Conservation (phyloP, 2,888 invertebrate species). For the Eucera pruinosa region DNA sequence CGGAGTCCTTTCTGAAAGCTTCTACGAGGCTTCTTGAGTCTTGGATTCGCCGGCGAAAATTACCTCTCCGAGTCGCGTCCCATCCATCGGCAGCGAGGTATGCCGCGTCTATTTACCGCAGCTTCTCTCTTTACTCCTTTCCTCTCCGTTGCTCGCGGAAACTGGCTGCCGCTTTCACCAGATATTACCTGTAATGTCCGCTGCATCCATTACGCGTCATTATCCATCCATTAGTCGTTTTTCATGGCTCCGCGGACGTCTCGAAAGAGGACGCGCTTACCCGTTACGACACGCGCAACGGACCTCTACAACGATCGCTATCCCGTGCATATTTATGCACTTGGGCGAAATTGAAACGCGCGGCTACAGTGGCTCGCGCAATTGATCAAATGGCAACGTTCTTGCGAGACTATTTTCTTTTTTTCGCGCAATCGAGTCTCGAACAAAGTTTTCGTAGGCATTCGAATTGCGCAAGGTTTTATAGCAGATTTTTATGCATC, state of each 20-base stretch:
- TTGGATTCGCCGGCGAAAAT: slow-evolving; percentile 53
- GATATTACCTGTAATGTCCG: slow-evolving; percentile 65
- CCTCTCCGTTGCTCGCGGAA: slow-evolving; percentile 18
- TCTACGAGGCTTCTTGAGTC: slow-evolving; percentile 37
- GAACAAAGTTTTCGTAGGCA: too few species aligned
- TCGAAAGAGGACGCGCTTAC: slow-evolving; percentile 44
- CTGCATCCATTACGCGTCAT: slow-evolving; percentile 70
- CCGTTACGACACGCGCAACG: slow-evolving; percentile 23
- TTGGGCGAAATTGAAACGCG: too few species aligned
- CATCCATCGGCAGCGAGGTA: slow-evolving; percentile 59
- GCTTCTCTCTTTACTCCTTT: background rate
- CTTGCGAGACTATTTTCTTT: too few species aligned
- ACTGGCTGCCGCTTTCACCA: slow-evolving; percentile 59
- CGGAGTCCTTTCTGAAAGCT: slow-evolving; percentile 39
- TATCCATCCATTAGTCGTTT: slow-evolving; percentile 74
- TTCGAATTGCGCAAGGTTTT: too few species aligned
- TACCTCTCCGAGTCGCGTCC: slow-evolving; percentile 51
- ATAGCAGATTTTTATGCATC: too few species aligned
- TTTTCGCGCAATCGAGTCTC: too few species aligned
- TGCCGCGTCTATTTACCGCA: slow-evolving; percentile 56
- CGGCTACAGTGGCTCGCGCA: too few species aligned
- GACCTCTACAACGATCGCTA: too few species aligned
- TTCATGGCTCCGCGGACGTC: slow-evolving; percentile 55
- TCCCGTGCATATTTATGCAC: too few species aligned
- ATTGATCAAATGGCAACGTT: too few species aligned